Base-by-base conservation (phyloP, 2,113 vertebrate species). In the Okapia johnstoni region DNA sequence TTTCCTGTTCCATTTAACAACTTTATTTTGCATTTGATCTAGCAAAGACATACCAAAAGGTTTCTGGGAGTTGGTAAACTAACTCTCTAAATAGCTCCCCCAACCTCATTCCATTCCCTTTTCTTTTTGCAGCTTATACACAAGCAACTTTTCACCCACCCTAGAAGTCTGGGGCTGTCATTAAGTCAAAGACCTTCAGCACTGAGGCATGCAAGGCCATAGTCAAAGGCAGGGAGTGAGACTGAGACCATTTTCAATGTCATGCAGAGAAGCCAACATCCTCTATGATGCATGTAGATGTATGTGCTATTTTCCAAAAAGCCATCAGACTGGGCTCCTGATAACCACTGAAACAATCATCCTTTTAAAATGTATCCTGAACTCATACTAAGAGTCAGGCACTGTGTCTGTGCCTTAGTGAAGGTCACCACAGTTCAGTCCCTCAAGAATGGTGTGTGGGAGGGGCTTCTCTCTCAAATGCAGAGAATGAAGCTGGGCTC, bases 21-120 rank as follows among this genome's bases (percentile, higher is more conserved):
- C 52, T 92, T 92, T 61, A 93, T 80, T 94, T 90, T 90, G 57
- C 80, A 85, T 85, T 77, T 85, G 80, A 88, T 95, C 73, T 63
- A 88, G 80, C 21, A 85, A 92, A 93, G 79, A 90, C 73, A n/a
- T 57, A 46, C 10, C 25, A 63, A 63, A 52, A 5, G 5, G n/a
- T 94, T 87, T 54, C 70, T 43, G 36, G 57, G 30, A 66, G 7
- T 28, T 17, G 33, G 55, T 40, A 84, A 81, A 94, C 17, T 70
- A 86, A n/a, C 33, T 25, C 21, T 92, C 43, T 79, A 93, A 46
- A 50, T 0, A 16, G 55, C 14, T 10, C 76, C 13, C 3, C 3
- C 48, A n/a, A 63, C 57, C 36, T 81, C 5, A 54, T 55, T 83
- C 54, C 15, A 13, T 43, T 81, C 43, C 73, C 11, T 90, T 79